Evolutionary conservation across 1,140 invertebrate genomes (phyloP).

Genomic region (Ceratina japonica): DNA sequence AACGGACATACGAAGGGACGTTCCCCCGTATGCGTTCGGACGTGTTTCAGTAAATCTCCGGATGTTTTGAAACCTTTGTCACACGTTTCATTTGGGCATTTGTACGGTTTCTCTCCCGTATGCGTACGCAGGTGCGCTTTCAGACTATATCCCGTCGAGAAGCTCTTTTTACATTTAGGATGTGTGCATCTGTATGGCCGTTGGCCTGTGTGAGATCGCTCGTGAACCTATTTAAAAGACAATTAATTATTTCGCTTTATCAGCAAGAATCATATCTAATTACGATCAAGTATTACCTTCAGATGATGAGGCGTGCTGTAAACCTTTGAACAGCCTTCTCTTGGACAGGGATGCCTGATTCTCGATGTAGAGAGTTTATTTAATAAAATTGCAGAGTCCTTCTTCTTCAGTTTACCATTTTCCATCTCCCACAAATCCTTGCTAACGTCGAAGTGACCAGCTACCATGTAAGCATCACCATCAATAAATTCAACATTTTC

Average conservation of each 20-base stretch:
- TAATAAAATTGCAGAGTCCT: constrained; percentile 62
- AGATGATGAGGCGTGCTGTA: constrained; percentile 82
- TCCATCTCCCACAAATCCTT: constrained; percentile 68
- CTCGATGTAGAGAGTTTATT: constrained; percentile 63
- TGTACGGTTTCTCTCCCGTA: constrained; percentile 86
- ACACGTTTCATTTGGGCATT: constrained; percentile 81
- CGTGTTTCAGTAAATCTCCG: constrained; percentile 86
- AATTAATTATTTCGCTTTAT: neutral
- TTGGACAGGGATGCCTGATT: constrained; percentile 75
- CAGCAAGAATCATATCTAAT: constrained; percentile 1
- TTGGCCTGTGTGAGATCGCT: constrained; percentile 83
- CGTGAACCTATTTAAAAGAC: constrained; percentile 81
- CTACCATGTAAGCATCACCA: constrained; percentile 70
- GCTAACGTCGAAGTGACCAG: constrained; percentile 59
- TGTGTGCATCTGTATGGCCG: constrained; percentile 83
- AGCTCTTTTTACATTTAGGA: constrained; percentile 83
- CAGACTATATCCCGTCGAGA: constrained; percentile 85
- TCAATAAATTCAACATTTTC: constrained; percentile 67
- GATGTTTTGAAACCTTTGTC: constrained; percentile 85
- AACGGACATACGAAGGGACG: constrained; percentile 84
- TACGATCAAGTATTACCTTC: constrained; percentile 71
- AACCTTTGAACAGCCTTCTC: constrained; percentile 79
- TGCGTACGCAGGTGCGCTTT: constrained; percentile 85
- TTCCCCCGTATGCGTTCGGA: constrained; percentile 86
- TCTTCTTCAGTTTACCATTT: constrained; percentile 63